Evolutionary conservation across 2,888 invertebrate species (phyloP).

Genomic region (Sphecodes monilicornis): DNA sequence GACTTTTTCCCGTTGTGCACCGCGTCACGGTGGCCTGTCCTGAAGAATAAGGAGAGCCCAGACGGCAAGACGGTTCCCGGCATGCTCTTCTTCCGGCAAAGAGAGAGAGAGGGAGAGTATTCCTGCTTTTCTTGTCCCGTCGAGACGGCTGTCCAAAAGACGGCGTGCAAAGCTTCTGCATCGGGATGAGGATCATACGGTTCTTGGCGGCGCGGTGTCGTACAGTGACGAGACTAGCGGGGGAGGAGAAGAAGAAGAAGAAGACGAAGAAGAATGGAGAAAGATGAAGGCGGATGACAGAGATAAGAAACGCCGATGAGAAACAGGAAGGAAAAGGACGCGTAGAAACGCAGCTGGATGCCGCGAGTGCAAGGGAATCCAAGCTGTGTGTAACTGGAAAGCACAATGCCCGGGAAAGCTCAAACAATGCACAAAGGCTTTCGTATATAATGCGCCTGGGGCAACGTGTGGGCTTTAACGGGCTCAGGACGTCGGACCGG

Average conservation of each 20-base stretch:
- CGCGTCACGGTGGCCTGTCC: not conserved
- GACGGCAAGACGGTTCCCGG: not conserved
- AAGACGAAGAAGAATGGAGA: not conserved
- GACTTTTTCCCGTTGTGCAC: not conserved
- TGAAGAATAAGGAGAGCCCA: slow-evolving; percentile 7
- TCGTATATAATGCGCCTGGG: slow-evolving; percentile 77
- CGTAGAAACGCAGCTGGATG: slow-evolving; percentile 66
- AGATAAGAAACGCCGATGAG: slow-evolving; percentile 2
- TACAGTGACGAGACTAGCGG: too few relatives aligned
- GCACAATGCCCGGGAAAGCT: slow-evolving; percentile 79
- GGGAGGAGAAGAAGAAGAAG: not conserved
- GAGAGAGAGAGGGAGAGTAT: too few relatives aligned
- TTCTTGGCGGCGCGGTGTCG: slow-evolving; percentile 8
- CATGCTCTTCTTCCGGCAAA: slow-evolving; percentile 12
- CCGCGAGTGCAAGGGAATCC: slow-evolving; percentile 67
- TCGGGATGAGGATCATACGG: slow-evolving; percentile 33
- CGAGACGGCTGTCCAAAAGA: slow-evolving; percentile 36
- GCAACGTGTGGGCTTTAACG: slow-evolving; percentile 73
- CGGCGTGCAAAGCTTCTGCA: slow-evolving; percentile 38
- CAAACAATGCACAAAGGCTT: slow-evolving; percentile 80
- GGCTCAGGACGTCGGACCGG: slow-evolving; percentile 58
- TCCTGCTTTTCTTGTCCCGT: slow-evolving; percentile 19
- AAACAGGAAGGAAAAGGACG: slow-evolving; percentile 40
- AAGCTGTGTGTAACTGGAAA: slow-evolving; percentile 74
- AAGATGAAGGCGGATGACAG: slow-evolving; percentile 12